Conservation (phyloP, 2,797 vertebrate genomes). For the Pelobates cultripes region DNA sequence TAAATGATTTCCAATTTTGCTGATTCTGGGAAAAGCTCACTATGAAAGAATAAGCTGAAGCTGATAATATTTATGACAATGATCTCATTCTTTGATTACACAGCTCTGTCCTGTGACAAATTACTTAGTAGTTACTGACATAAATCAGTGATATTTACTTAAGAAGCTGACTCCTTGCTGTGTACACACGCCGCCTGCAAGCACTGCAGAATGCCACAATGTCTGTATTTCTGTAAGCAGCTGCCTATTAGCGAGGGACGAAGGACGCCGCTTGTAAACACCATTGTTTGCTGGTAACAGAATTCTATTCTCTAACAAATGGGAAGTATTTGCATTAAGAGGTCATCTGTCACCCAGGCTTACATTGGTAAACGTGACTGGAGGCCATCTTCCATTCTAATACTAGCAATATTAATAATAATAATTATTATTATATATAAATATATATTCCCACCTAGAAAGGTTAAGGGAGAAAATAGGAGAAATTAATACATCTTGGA, state of each 20-base stretch:
- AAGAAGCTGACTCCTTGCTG: slow-evolving; percentile 1
- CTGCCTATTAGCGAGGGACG: slow-evolving; percentile 12
- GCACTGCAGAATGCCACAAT: slow-evolving; percentile 1
- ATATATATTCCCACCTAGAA: too few relatives aligned
- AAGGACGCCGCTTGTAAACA: not conserved
- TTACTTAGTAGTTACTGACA: not conserved
- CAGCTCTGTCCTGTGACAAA: not conserved
- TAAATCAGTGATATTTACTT: slow-evolving; percentile 1
- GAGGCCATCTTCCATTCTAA: not conserved
- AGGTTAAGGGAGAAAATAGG: too few relatives aligned
- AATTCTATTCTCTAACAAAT: slow-evolving; percentile 8
- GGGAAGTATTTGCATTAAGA: not conserved
- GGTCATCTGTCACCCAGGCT: slow-evolving; percentile 15
- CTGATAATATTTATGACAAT: not conserved
- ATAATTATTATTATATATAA: too few relatives aligned
- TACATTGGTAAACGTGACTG: not conserved
- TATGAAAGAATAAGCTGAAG: too few relatives aligned
- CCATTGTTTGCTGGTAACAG: slow-evolving; percentile 23
- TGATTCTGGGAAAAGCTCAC: too few relatives aligned
- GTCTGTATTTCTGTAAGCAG: slow-evolving; percentile 29
- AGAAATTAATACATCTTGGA: too few relatives aligned
- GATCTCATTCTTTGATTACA: not conserved
- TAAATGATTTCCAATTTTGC: too few relatives aligned
- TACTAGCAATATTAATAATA: not conserved
- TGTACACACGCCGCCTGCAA: not conserved